Evolutionary conservation across 2,797 vertebrate genomes (phyloP).

Genomic region (Sebastes vulpes): DNA sequence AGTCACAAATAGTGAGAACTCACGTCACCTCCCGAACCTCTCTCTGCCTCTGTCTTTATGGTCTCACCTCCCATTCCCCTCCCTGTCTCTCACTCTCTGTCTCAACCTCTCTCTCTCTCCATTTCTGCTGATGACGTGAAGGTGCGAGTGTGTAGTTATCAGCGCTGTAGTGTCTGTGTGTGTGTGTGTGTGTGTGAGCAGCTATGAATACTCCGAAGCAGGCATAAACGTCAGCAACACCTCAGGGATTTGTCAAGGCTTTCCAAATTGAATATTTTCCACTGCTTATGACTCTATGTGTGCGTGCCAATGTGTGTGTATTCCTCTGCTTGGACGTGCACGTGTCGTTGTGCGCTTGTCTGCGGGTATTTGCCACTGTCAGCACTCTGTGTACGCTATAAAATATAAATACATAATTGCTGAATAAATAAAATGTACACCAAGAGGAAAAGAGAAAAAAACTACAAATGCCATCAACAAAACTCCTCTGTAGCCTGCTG

Average conservation of each 20-base stretch:
- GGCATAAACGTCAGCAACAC: conserved; percentile 76
- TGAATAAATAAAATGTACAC: conserved; percentile 83
- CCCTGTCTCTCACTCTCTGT: conserved; percentile 46
- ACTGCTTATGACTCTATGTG: conserved; percentile 50
- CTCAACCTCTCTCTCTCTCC: conserved; percentile 38
- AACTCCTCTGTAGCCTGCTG: conserved; percentile 51
- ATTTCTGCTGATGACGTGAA: conserved; percentile 32
- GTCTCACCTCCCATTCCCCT: conserved; percentile 48
- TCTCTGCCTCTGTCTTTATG: conserved; percentile 42
- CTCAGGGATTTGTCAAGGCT: conserved; percentile 74
- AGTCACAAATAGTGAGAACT: conserved; percentile 69
- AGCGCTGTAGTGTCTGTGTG: background rate
- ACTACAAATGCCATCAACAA: conserved; percentile 46
- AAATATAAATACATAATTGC: conserved; percentile 82
- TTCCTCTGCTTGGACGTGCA: background rate
- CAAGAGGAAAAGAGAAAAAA: conserved; percentile 38
- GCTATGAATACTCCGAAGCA: conserved; percentile 71
- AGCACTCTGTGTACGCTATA: conserved; percentile 73
- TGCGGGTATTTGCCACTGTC: conserved; percentile 53
- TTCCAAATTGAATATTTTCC: conserved; percentile 76
- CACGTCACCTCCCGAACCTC: conserved; percentile 47
- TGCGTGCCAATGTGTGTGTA: background rate
- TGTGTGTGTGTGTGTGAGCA: conserved; percentile 39
- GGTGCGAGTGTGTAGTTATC: conserved; percentile 46
- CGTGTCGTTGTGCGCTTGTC: conserved; percentile 19